These are phyloP conservation scores for Montipora capitata DNA, from an alignment of 92 coral and sea anemone species.

Conservation along the genomic window DNA sequence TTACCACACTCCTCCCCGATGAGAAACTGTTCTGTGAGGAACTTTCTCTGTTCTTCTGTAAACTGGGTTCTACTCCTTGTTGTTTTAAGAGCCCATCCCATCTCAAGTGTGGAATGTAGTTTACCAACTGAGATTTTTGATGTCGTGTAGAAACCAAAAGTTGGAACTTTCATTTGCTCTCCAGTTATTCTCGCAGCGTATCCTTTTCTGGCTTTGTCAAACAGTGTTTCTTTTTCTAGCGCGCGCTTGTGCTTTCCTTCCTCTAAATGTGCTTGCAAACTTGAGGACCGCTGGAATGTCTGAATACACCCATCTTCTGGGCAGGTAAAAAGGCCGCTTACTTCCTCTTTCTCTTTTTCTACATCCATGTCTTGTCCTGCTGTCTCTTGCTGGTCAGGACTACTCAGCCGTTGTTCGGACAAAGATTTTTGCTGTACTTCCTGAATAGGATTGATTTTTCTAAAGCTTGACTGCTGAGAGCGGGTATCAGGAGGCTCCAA, in stretches of 20 bases:
- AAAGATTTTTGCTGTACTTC: no score
- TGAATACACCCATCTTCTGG: constrained; percentile 44
- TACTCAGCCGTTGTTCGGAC: no score
- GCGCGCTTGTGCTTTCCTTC: constrained; percentile 40
- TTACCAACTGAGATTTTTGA: not conserved
- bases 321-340: constrained; percentile 22
- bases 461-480: no score
- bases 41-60: not conserved
- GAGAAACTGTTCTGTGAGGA: constrained; percentile 11
- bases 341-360: not conserved
- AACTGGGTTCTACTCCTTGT: constrained; percentile 12
- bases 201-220: constrained; percentile 60
- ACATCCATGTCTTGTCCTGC: no score
- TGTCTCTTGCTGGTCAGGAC: no score
- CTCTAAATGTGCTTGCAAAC: constrained; percentile 41
- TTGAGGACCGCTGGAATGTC: constrained; percentile 37
- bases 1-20: constrained; percentile 35
- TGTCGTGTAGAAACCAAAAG: constrained; percentile 23
- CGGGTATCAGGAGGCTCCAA: no score
- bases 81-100: constrained; percentile 61
- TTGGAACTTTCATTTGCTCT: constrained; percentile 47
- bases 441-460: no score
- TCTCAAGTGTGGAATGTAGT: constrained; percentile 11
- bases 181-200: constrained; percentile 38
- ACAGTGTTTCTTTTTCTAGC: constrained; percentile 31